Evolutionary conservation across 2,888 invertebrate genomes (phyloP).

Genomic region (Oscheius sp.): DNA sequence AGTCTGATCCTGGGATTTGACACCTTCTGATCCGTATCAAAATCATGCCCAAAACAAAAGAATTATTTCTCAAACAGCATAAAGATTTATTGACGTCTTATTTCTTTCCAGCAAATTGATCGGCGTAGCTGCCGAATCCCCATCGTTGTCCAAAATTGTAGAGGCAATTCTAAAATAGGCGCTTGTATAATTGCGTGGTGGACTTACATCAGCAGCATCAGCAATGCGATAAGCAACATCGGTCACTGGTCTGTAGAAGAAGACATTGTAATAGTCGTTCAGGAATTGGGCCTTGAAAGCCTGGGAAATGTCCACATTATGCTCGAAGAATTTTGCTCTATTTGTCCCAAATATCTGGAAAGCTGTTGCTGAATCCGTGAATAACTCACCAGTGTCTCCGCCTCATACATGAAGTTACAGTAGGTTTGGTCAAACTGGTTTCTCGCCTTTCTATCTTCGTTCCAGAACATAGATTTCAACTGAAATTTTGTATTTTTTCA

Average conservation of each 20-base stretch:
- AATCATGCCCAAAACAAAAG: not conserved
- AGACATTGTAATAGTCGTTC: slow-evolving; percentile 18
- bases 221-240: slow-evolving; percentile 1
- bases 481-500: not conserved
- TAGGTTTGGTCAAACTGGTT: not conserved
- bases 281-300: not conserved
- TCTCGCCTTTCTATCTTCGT: not conserved
- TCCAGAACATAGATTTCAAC: slow-evolving; percentile 17
- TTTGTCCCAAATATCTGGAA: slow-evolving; percentile 4
- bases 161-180: slow-evolving; percentile 5
- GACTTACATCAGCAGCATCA: slow-evolving; percentile 15
- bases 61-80: not conserved
- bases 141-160: slow-evolving; percentile 7
- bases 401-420: slow-evolving; percentile 5
- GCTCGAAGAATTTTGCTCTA: slow-evolving; percentile 8
- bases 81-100: not conserved
- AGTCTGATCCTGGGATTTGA: not conserved
- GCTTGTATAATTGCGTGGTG: not conserved
- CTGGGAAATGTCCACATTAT: slow-evolving; percentile 9
- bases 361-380: too few relatives aligned
- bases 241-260: not conserved
- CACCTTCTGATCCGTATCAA: not conserved
- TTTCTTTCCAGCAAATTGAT: not conserved
- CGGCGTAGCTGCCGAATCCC: slow-evolving; percentile 15
- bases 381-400: not conserved